phyloP scores from a whole-genome alignment of 2,888 invertebrate species.

The Hyppa rectilinea region DNA sequence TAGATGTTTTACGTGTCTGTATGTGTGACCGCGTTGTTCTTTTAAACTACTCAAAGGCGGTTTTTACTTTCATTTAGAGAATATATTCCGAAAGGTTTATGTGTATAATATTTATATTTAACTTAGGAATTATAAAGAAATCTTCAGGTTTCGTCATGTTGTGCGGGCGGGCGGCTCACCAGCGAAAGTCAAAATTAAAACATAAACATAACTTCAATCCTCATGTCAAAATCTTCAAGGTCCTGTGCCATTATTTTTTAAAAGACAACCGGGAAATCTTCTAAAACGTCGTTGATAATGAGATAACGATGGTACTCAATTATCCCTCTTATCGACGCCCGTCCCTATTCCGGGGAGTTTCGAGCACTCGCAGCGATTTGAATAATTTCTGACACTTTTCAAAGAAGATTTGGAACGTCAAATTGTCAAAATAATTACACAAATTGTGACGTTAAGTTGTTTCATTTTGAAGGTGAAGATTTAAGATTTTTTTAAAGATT shows the following conservation, averaged over 20 bases:
- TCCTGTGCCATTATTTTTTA: constrained; percentile 53
- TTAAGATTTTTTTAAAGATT: neutral
- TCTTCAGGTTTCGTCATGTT: too few relatives aligned
- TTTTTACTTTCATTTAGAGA: too few relatives aligned
- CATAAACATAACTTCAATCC: constrained; percentile 13
- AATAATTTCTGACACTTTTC: constrained; percentile 65
- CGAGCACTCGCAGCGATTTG: constrained; percentile 58
- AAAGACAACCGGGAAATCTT: constrained; percentile 48
- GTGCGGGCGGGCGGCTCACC: neutral
- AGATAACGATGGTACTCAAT: constrained; percentile 65
- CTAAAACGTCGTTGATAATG: constrained; percentile 53
- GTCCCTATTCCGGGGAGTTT: constrained; percentile 37
- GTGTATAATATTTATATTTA: too few relatives aligned
- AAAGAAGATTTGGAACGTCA: constrained; percentile 44
- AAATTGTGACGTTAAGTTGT: constrained; percentile 35
- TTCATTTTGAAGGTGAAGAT: neutral
- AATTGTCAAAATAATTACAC: constrained; percentile 53
- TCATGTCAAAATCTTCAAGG: constrained; percentile 19
- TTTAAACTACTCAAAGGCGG: too few relatives aligned
- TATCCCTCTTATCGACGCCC: constrained; percentile 59
- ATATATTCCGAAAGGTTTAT: too few relatives aligned
- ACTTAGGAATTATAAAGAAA: too few relatives aligned
- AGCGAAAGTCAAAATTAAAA: neutral
- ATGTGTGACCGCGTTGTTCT: too few relatives aligned
- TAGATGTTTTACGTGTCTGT: too few relatives aligned